Conservation (phyloP, 2,888 invertebrate genomes). For the Melipona beecheii region DNA sequence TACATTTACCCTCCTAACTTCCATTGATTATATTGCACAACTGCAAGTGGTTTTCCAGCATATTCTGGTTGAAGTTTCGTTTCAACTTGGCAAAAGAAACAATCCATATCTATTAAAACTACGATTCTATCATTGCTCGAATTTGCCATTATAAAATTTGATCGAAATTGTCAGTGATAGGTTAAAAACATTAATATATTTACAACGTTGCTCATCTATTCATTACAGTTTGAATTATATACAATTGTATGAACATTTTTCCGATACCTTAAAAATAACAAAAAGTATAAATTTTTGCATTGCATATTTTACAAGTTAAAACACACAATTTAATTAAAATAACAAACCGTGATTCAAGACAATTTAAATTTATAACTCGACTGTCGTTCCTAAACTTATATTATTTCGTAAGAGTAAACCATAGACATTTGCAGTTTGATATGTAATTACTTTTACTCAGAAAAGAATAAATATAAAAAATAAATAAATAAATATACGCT, state of each 20-base stretch:
- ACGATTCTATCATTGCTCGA: constrained; percentile 83
- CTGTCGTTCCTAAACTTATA: constrained; percentile 45
- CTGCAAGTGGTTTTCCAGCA: constrained; percentile 95
- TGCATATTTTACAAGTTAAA: not conserved
- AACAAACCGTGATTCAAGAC: not conserved
- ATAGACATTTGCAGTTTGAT: constrained; percentile 23
- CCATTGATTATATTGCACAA: constrained; percentile 98
- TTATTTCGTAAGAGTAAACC: constrained; percentile 18
- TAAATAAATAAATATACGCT: not conserved
- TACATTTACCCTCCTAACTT: constrained; percentile 93
- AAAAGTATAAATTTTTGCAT: not conserved
- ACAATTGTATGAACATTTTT: not conserved
- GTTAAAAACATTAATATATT: not conserved
- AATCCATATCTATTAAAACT: constrained; percentile 98
- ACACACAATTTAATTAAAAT: constrained; percentile 7
- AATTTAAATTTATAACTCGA: constrained; percentile 5
- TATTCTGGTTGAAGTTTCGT: constrained; percentile 93
- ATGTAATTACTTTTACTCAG: not conserved
- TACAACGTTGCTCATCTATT: not conserved
- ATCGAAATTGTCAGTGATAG: not conserved
- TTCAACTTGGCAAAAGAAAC: constrained; percentile 99
- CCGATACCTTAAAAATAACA: not conserved
- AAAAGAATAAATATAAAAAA: not conserved
- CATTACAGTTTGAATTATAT: not conserved
- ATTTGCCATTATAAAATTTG: constrained; percentile 45